phyloP scores from a whole-genome alignment of 2,888 invertebrate genomes.

The Lacanobia wlatinum region DNA sequence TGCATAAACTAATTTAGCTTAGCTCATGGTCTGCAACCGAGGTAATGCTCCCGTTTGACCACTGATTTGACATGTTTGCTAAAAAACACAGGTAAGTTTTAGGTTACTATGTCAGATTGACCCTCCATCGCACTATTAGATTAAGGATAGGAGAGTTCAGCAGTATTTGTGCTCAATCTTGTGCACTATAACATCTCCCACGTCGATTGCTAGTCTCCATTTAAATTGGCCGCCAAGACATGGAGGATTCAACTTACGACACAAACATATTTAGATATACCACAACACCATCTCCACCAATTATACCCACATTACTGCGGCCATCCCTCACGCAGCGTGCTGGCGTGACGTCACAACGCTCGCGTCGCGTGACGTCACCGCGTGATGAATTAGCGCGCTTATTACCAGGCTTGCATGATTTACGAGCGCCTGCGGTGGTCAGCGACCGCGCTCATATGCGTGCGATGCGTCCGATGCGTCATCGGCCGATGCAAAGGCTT shows the following conservation, averaged over 20 bases:
- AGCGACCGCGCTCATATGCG: conserved; percentile 41
- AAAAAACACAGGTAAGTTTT: too few species aligned
- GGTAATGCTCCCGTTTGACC: too few species aligned
- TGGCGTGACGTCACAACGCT: conserved; percentile 30
- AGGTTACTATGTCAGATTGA: too few species aligned
- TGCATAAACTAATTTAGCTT: too few species aligned
- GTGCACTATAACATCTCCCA: too few species aligned
- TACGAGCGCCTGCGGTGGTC: conserved; percentile 58
- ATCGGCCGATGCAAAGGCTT: neutral
- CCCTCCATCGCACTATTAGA: too few species aligned
- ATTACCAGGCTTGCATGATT: conserved; percentile 59
- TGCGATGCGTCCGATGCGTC: conserved; percentile 12
- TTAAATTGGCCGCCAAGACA: too few species aligned
- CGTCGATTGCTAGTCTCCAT: too few species aligned
- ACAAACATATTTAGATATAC: neutral
- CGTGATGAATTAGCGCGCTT: conserved; percentile 60
- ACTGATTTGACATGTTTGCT: too few species aligned
- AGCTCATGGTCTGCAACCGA: too few species aligned
- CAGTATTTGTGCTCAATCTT: too few species aligned
- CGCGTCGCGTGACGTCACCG: conserved; percentile 46
- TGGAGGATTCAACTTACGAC: neutral
- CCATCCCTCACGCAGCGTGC: conserved; percentile 49
- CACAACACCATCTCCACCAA: conserved; percentile 21
- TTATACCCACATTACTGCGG: conserved; percentile 39
- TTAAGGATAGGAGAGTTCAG: too few species aligned